phyloP scores from a whole-genome alignment of 2,888 invertebrate species.

The Hyles lineata region DNA sequence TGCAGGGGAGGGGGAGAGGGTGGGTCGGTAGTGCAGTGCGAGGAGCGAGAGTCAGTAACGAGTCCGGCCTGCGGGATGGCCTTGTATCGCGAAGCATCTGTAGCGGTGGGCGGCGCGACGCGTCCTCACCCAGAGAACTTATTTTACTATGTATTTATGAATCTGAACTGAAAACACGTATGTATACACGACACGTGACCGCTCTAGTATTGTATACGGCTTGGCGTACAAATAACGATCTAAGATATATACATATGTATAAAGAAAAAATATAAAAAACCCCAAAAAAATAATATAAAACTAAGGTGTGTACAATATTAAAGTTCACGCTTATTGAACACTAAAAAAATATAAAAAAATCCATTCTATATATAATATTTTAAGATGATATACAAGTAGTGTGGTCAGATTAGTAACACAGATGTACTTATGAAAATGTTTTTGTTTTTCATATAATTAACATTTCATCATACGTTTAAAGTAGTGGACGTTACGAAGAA shows the following conservation, averaged over 20 bases:
- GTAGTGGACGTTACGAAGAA: conserved; percentile 69
- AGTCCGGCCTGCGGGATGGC: conserved; percentile 60
- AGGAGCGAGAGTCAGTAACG: conserved; percentile 37
- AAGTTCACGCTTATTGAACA: conserved; percentile 70
- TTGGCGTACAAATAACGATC: conserved; percentile 77
- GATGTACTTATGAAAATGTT: conserved; percentile 71
- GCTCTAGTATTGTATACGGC: conserved; percentile 82
- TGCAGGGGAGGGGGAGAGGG: neutral
- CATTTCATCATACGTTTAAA: conserved; percentile 65
- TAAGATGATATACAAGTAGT: conserved; percentile 81
- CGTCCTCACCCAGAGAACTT: conserved; percentile 47
- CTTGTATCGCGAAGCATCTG: conserved; percentile 39
- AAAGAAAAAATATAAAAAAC: conserved; percentile 59
- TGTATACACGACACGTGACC: conserved; percentile 60
- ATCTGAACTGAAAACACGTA: conserved; percentile 67
- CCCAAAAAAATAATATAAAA: conserved; percentile 63
- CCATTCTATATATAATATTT: conserved; percentile 70
- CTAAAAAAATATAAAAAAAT: conserved; percentile 57
- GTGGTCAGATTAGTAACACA: conserved; percentile 69
- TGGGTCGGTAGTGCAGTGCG: neutral
- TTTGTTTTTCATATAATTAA: conserved; percentile 51
- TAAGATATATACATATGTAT: conserved; percentile 67
- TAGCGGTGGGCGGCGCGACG: conserved; percentile 16
- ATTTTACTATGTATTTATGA: conserved; percentile 80
- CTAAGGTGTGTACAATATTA: conserved; percentile 82